Evolutionary conservation across 2,797 vertebrate genomes (phyloP).

Genomic region (Dicrostonyx torquatus): DNA sequence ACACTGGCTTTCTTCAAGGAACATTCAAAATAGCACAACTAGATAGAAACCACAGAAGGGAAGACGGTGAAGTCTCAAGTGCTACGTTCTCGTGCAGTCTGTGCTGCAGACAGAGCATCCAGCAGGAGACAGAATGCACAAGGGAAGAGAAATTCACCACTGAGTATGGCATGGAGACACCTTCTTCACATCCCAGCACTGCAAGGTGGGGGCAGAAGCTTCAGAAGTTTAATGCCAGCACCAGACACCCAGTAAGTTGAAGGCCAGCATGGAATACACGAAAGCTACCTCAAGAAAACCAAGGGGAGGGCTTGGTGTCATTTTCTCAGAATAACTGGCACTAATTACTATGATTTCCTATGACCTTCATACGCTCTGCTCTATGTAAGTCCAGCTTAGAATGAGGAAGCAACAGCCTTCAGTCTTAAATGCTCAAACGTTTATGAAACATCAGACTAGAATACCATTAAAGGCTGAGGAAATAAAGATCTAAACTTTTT

Average conservation of each 20-base stretch:
- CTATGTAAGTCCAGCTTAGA: constrained; percentile 18
- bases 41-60: neutral
- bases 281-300: neutral
- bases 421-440: constrained; percentile 7
- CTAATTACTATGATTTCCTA: neutral
- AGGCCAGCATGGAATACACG: neutral
- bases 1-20: neutral
- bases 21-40: constrained; percentile 28
- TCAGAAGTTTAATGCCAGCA: neutral
- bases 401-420: neutral
- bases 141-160: neutral
- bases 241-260: neutral
- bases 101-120: neutral
- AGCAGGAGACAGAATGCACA: neutral
- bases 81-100: neutral
- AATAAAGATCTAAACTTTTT: neutral
- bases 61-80: neutral
- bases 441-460: neutral
- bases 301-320: neutral
- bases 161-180: neutral
- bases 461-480: neutral
- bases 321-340: neutral
- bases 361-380: neutral
- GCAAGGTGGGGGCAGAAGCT: neutral
- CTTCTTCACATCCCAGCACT: neutral